Evolutionary conservation across 1,140 invertebrate genomes (phyloP).

Genomic region (Tribolium madens): DNA sequence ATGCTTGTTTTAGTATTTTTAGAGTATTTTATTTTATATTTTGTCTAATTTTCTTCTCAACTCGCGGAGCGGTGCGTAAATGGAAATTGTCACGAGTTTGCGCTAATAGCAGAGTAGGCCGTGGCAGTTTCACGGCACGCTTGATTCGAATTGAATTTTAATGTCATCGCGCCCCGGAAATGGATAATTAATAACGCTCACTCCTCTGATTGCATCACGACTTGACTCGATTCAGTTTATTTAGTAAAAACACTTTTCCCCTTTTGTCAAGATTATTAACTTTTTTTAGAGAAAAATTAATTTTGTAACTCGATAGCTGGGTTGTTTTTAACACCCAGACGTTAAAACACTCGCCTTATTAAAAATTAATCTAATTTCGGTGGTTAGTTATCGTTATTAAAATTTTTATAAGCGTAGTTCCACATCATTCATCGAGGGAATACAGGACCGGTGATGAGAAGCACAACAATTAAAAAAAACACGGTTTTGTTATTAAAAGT

Average conservation of each 20-base stretch:
- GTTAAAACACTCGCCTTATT: constrained; percentile 18
- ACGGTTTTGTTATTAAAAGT: background rate
- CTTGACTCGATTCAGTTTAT: background rate
- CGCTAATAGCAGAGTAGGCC: constrained; percentile 40
- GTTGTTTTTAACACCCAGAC: constrained; percentile 7
- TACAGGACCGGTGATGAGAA: background rate
- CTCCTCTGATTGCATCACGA: constrained; percentile 25
- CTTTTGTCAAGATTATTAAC: too few relatives aligned
- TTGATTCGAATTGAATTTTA: constrained; percentile 61
- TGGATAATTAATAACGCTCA: constrained; percentile 55
- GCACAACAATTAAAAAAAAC: constrained; percentile 23
- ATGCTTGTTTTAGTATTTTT: too few relatives aligned
- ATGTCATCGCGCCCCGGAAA: constrained; percentile 60
- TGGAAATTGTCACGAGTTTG: constrained; percentile 46
- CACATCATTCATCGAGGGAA: constrained; percentile 3
- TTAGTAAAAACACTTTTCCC: background rate
- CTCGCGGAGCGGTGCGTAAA: constrained; percentile 29
- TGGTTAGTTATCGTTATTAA: constrained; percentile 31
- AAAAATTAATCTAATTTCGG: constrained; percentile 25
- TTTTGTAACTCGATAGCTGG: background rate
- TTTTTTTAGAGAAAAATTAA: background rate
- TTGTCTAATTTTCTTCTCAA: too few relatives aligned
- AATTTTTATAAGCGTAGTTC: constrained; percentile 11
- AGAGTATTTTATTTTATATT: too few relatives aligned
- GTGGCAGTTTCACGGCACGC: constrained; percentile 56